A percentile compares a stretch with the other conserved stretches of the same genome.
phyloP scores from a whole-genome alignment of 2,888 invertebrate genomes.

The Amblyjoppa proteus region DNA sequence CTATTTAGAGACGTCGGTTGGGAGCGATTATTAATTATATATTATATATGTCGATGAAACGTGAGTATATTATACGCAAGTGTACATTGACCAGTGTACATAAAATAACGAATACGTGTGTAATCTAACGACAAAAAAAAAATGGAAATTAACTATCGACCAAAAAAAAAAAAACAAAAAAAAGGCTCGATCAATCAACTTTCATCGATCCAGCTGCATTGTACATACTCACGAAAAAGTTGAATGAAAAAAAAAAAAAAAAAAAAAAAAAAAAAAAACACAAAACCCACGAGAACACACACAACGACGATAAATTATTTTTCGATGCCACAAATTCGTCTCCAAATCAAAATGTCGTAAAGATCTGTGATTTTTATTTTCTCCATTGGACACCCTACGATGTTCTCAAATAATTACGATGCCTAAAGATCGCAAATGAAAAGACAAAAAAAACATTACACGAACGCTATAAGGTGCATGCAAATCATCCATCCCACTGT shows the following conservation, averaged over 20 bases:
- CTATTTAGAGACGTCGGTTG: constrained; percentile 45
- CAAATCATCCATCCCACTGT: background rate
- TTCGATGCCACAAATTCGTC: constrained; percentile 35
- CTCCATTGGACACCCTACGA: constrained; percentile 20
- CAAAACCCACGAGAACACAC: constrained; percentile 18
- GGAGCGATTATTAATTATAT: constrained; percentile 48
- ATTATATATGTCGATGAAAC: constrained; percentile 46
- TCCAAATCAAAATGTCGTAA: constrained; percentile 27
- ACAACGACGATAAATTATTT: constrained; percentile 56
- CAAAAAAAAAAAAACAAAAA: constrained; percentile 29
- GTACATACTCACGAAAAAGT: constrained; percentile 56
- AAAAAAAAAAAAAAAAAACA: background rate
- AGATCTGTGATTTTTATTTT: constrained; percentile 63
- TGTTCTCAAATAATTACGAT: constrained; percentile 49
- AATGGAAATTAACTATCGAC: constrained; percentile 30
- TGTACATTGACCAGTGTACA: constrained; percentile 65
- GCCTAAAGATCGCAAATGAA: constrained; percentile 2
- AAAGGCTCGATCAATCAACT: constrained; percentile 41
- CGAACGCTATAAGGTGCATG: constrained; percentile 9
- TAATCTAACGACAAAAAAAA: constrained; percentile 32
- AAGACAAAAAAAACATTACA: background rate
- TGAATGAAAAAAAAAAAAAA: background rate
- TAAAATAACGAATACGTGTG: constrained; percentile 48
- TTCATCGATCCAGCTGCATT: constrained; percentile 43
- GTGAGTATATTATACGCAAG: constrained; percentile 53